Percentiles rank a stretch among this genome's conserved stretches.
These are phyloP conservation scores for Scytalopus superciliaris DNA, from an alignment of 2,113 vertebrate species.

Conservation along the genomic window DNA sequence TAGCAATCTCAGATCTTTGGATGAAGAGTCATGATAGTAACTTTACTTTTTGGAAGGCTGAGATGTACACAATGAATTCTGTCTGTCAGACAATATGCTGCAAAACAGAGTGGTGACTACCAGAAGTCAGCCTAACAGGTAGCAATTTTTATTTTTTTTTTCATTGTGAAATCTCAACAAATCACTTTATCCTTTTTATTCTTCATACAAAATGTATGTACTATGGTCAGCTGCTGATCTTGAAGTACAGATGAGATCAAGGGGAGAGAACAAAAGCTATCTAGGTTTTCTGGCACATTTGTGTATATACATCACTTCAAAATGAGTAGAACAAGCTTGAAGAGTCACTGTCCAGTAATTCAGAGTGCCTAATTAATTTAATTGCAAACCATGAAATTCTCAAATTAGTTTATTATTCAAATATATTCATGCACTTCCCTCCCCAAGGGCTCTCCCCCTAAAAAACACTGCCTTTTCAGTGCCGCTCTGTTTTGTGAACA, in stretches of 20 bases:
- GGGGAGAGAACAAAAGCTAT: neutral
- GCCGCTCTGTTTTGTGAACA: neutral
- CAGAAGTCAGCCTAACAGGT: neutral
- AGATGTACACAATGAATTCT: conserved; percentile 24
- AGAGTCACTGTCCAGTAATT: conserved; percentile 22
- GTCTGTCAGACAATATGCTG: neutral
- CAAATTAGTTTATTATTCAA: conserved; percentile 57
- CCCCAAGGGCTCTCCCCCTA: neutral
- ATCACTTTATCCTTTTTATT: neutral
- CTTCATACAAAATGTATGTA: neutral
- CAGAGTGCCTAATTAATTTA: conserved; percentile 42
- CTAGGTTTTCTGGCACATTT: neutral
- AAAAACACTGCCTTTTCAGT: neutral
- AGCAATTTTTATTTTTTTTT: neutral
- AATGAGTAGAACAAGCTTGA: neutral
- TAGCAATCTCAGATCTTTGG: conserved; percentile 40
- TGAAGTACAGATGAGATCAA: neutral
- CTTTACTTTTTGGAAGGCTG: conserved; percentile 17
- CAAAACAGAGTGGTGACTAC: neutral
- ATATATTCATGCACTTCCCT: conserved; percentile 46
- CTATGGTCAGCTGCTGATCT: neutral
- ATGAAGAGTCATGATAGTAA: conserved; percentile 13
- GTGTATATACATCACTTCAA: neutral
- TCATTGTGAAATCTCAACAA: neutral
- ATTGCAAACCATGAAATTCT: conserved; percentile 30